Conservation (phyloP, 2,113 vertebrate species). For the Coturnix japonica region DNA sequence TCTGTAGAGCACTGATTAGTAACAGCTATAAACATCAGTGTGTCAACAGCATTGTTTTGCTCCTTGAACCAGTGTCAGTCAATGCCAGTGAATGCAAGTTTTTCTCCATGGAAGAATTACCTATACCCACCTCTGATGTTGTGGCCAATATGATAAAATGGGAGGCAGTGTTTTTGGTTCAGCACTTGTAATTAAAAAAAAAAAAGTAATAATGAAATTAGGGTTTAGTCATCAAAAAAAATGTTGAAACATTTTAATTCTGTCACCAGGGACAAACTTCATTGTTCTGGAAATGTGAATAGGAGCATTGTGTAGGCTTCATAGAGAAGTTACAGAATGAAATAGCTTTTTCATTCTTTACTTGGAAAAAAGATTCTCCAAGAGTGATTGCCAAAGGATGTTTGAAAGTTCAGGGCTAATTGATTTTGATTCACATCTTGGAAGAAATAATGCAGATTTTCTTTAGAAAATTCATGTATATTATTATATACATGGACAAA, state of each 20-base stretch:
- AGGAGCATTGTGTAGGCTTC: neutral
- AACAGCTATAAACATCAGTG: too few species aligned
- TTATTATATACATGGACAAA: neutral
- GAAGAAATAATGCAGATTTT: neutral
- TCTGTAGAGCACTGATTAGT: too few species aligned
- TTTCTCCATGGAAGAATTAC: neutral
- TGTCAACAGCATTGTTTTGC: too few species aligned
- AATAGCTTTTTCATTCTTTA: neutral
- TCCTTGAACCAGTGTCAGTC: too few species aligned
- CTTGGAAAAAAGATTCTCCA: neutral
- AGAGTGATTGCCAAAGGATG: neutral
- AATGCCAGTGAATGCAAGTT: neutral
- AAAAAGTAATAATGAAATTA: neutral
- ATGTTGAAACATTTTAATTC: neutral
- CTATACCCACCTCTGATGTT: neutral
- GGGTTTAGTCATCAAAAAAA: neutral
- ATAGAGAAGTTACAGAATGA: neutral
- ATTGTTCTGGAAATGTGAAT: neutral
- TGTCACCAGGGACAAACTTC: neutral
- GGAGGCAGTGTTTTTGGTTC: neutral
- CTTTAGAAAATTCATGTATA: neutral
- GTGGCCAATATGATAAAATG: neutral
- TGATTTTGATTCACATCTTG: neutral
- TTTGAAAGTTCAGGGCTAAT: neutral
- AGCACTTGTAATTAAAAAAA: neutral